These are phyloP conservation scores for Apotomis capreana DNA, from an alignment of 2,888 invertebrate species.

Conservation along the genomic window DNA sequence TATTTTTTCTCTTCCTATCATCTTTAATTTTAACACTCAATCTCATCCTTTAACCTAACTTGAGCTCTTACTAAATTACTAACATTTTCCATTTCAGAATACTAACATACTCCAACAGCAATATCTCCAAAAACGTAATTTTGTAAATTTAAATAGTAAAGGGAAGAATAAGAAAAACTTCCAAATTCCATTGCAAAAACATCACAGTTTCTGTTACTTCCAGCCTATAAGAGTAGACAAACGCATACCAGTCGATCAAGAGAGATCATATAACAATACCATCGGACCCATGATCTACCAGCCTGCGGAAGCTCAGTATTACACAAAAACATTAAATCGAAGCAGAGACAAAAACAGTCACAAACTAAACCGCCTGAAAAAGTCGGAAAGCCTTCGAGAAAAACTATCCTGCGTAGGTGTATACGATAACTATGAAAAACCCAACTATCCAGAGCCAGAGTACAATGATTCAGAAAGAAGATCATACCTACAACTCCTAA, in stretches of 20 bases:
- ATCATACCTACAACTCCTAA: constrained; percentile 74
- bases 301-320: constrained; percentile 72
- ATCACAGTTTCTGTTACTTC: constrained; percentile 86
- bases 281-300: constrained; percentile 79
- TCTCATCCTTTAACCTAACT: constrained; percentile 49
- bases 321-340: constrained; percentile 79
- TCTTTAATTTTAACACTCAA: constrained; percentile 45
- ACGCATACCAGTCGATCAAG: constrained; percentile 77
- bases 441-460: constrained; percentile 76
- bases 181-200: constrained; percentile 85
- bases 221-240: constrained; percentile 86
- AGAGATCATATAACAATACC: constrained; percentile 74
- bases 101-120: constrained; percentile 83
- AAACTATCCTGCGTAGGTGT: constrained; percentile 79
- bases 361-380: constrained; percentile 76
- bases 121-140: constrained; percentile 83
- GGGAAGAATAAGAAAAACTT: constrained; percentile 85
- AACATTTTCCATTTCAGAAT: constrained; percentile 81
- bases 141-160: constrained; percentile 78
- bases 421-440: constrained; percentile 78
- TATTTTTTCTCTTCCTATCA: constrained; percentile 53
- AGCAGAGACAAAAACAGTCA: constrained; percentile 76
- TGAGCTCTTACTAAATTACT: constrained; percentile 67
- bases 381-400: constrained; percentile 79
- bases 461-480: constrained; percentile 75